Percentiles rank a stretch among this genome's conserved stretches.
Evolutionary conservation across 2,888 invertebrate genomes (phyloP).

Genomic region (Dryobotodes eremita): DNA sequence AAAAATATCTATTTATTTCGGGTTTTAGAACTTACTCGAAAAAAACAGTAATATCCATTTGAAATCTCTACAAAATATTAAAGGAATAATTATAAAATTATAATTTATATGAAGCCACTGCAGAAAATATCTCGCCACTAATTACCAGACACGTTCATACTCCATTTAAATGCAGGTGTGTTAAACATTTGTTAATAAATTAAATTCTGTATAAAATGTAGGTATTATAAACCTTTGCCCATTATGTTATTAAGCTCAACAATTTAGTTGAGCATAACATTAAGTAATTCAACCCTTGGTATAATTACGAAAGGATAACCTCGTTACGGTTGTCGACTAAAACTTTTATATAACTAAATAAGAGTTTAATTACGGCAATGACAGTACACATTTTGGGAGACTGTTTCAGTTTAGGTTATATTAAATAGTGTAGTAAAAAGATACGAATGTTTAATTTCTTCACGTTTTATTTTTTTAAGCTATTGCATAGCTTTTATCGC

Average conservation of each 20-base stretch:
- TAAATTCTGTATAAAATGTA: slow-evolving; percentile 44
- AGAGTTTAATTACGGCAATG: slow-evolving; percentile 58
- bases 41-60: not conserved
- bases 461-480: slow-evolving; percentile 7
- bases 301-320: slow-evolving; percentile 68
- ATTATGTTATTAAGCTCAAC: too few species aligned
- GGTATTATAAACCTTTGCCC: slow-evolving; percentile 49
- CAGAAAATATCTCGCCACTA: slow-evolving; percentile 26
- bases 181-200: slow-evolving; percentile 51
- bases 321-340: slow-evolving; percentile 45
- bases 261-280: slow-evolving; percentile 36
- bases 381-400: slow-evolving; percentile 48
- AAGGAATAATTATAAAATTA: not conserved
- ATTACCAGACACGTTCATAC: slow-evolving; percentile 30
- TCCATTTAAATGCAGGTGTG: slow-evolving; percentile 58
- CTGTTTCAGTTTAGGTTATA: slow-evolving; percentile 32
- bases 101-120: not conserved
- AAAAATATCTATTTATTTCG: not conserved
- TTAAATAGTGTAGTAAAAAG: slow-evolving; percentile 43
- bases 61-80: not conserved
- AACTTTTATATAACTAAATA: slow-evolving; percentile 66
- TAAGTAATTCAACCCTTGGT: slow-evolving; percentile 60
- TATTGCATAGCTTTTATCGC: too few species aligned
- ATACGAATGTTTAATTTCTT: slow-evolving; percentile 31
- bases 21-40: not conserved